Percentiles rank a stretch among this genome's conserved stretches.
Conservation (phyloP, 2,888 invertebrate genomes). For the Stramonita haemastoma region DNA sequence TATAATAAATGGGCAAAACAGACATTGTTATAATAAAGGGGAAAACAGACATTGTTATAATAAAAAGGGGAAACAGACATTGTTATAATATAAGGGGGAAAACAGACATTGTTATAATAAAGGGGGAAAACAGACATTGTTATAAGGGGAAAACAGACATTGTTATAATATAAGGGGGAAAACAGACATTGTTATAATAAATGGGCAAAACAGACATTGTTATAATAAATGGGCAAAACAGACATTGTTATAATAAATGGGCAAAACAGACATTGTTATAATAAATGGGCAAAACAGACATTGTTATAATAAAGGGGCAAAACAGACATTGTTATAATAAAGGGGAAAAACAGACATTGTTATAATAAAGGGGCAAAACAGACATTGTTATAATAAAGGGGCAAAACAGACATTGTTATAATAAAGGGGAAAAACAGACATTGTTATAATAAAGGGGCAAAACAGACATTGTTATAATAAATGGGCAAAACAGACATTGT, state of each 20-base stretch:
- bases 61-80: background rate
- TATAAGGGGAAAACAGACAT: background rate
- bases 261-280: background rate
- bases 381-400: background rate
- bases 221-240: background rate
- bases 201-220: background rate
- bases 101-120: background rate
- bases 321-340: background rate
- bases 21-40: background rate
- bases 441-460: background rate
- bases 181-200: background rate
- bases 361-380: background rate
- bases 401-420: background rate
- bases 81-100: background rate
- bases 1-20: background rate
- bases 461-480: background rate
- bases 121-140: background rate
- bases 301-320: background rate
- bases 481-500: background rate
- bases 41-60: background rate
- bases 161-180: background rate
- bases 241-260: background rate
- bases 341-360: background rate
- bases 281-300: background rate
- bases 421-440: background rate